Percentiles rank a stretch among this genome's conserved stretches.
phyloP scores from a whole-genome alignment of 1,140 invertebrate species.

The Theocolax elegans region DNA sequence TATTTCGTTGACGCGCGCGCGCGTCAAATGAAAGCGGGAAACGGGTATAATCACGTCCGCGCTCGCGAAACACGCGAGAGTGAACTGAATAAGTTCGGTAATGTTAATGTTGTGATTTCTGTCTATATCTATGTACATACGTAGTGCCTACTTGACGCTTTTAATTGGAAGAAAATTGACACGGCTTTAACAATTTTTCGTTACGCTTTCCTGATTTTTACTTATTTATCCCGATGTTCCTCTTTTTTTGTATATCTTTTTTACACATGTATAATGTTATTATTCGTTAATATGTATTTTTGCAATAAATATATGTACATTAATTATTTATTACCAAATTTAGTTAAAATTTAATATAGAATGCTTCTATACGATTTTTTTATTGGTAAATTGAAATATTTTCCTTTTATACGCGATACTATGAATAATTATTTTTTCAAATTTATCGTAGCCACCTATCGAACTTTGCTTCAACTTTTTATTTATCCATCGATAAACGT shows the following conservation, averaged over 20 bases:
- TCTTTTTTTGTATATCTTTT: not conserved
- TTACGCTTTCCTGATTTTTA: not conserved
- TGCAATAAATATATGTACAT: too few species aligned
- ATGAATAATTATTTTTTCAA: too few species aligned
- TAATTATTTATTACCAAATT: too few species aligned
- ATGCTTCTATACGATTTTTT: too few species aligned
- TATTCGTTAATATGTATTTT: too few species aligned
- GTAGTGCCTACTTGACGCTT: too few species aligned
- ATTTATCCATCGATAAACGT: not conserved
- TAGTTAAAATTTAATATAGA: too few species aligned
- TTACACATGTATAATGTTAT: too few species aligned
- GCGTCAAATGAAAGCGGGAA: not conserved
- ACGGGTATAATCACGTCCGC: not conserved
- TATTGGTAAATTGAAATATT: too few species aligned
- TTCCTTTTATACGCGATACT: too few species aligned
- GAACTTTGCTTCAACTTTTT: not conserved
- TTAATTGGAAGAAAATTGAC: conserved; percentile 7
- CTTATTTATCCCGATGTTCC: too few species aligned
- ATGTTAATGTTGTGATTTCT: not conserved
- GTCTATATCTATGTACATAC: not conserved
- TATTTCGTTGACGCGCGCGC: too few species aligned
- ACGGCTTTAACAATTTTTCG: not conserved
- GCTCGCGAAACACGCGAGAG: not conserved
- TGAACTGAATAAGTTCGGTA: conserved; percentile 3
- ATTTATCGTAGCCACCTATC: not conserved